Evolutionary conservation across 2,888 invertebrate species (phyloP), one percentile per base, ranked within the genome.

Genomic region (Lamproptera curius): DNA sequence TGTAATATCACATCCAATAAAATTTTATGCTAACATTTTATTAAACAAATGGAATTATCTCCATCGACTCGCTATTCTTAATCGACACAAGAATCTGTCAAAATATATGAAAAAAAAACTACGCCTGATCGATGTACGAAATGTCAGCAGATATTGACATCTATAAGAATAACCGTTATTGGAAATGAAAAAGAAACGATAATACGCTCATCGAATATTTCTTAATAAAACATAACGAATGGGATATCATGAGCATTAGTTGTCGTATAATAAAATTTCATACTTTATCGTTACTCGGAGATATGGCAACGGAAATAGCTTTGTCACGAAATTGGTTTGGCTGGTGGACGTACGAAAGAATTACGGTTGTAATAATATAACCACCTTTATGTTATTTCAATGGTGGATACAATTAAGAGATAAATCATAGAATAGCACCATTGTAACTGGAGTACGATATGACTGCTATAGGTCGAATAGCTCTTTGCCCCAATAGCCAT

Each of bases 401-500:
- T 64, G 73, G 70, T 51, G 55, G 63, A 62, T 60, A 79, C 76
- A 81, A 83, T 85, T 82, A 82, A 85, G 82, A 80, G 61, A 86
- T 87, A 87, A 86, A 87, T 87, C 87, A 87, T 87, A 78, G 66
- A 64, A 63, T 73, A 72, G 70, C 63, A 56, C 59, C 70, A 75
- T 86, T 85, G 84, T 85, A 67, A 65, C 61, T 79, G 63, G 67
- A 85, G 87, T 70, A 81, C 83, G 85, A 84, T 86, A 82, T 87
- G 85, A 85, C 81, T 77, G 73, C 62, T 63, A 69, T 65, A 70
- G 73, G 67, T 68, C 70, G 67, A 63, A 69, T 74, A 76, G 76
- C 78, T 75, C 79, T 73, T 63, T 75, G 73, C 76, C 76, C 76
- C 71, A 72, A 68, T 67, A 65, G 67, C 80, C 78, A 84, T 85